Conservation (phyloP, 2,797 vertebrate species). For the Silurus aristotelis region DNA sequence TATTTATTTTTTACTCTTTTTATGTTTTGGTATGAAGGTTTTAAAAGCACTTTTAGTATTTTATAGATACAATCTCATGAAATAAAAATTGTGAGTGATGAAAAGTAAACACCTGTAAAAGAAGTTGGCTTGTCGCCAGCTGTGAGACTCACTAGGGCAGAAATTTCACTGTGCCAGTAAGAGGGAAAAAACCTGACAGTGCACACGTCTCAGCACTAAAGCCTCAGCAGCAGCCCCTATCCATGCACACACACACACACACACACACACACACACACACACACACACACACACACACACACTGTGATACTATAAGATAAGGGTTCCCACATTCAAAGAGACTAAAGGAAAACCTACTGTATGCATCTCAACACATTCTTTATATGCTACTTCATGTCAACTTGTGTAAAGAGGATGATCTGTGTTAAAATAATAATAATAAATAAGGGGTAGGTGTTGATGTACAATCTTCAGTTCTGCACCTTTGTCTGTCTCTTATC, state of each 20-base stretch:
- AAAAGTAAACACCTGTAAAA: slow-evolving; percentile 52
- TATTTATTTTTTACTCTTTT: background rate
- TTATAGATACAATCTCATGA: slow-evolving; percentile 39
- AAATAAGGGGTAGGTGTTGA: slow-evolving; percentile 37
- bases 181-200: slow-evolving; percentile 52
- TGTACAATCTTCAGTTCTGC: slow-evolving; percentile 28
- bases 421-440: slow-evolving; percentile 1
- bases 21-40: background rate
- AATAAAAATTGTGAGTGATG: slow-evolving; percentile 22
- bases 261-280: slow-evolving; percentile 48
- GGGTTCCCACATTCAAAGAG: slow-evolving; percentile 49
- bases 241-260: slow-evolving; percentile 41
- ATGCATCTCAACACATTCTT: slow-evolving; percentile 19
- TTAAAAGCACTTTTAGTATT: slow-evolving; percentile 27
- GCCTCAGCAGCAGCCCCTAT: slow-evolving; percentile 52
- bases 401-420: background rate
- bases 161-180: slow-evolving; percentile 30
- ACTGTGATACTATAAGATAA: slow-evolving; percentile 55
- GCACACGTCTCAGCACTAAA: slow-evolving; percentile 54
- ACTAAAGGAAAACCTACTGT: slow-evolving; percentile 31
- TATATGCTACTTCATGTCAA: slow-evolving; percentile 16
- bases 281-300: slow-evolving; percentile 41
- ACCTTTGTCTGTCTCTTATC: slow-evolving; percentile 28
- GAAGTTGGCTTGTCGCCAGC: slow-evolving; percentile 31
- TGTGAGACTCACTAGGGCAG: background rate